Percentiles rank a stretch among this genome's conserved stretches.
Evolutionary conservation across 2,113 vertebrate species (phyloP).

Genomic region (Callipepla squamata): DNA sequence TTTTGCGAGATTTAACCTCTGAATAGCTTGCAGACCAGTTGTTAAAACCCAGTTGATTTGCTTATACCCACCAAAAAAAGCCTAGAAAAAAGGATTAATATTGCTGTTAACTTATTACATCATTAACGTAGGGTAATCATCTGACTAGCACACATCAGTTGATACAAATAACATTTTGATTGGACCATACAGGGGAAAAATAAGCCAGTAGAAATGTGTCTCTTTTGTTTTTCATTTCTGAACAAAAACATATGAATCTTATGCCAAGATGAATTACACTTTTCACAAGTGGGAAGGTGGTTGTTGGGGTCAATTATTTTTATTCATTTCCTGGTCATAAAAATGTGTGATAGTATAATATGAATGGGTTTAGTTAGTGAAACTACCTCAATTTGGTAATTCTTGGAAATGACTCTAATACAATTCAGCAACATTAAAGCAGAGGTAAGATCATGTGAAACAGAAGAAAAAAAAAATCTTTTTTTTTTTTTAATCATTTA

Average conservation of each 20-base stretch:
- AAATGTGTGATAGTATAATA: background rate
- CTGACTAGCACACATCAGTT: background rate
- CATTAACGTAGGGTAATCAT: background rate
- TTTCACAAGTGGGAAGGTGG: background rate
- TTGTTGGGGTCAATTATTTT: background rate
- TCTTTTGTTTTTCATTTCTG: background rate
- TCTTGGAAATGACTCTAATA: background rate
- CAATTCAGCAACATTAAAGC: slow-evolving; percentile 3
- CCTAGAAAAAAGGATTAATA: background rate
- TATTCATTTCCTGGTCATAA: background rate
- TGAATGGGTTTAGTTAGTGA: background rate
- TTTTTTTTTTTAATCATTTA: background rate
- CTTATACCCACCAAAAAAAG: background rate
- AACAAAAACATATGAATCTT: background rate
- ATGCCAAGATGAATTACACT: background rate
- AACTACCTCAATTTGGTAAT: background rate
- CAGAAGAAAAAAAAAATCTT: background rate
- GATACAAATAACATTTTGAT: background rate
- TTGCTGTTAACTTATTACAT: background rate
- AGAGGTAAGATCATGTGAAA: background rate
- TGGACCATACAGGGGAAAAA: background rate
- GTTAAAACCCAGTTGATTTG: background rate
- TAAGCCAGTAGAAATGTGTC: background rate
- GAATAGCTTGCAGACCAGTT: background rate
- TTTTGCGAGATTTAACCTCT: background rate